Percentiles rank a stretch among this genome's conserved stretches.
phyloP scores from a whole-genome alignment of 2,113 vertebrate species.

The Balaeniceps rex region DNA sequence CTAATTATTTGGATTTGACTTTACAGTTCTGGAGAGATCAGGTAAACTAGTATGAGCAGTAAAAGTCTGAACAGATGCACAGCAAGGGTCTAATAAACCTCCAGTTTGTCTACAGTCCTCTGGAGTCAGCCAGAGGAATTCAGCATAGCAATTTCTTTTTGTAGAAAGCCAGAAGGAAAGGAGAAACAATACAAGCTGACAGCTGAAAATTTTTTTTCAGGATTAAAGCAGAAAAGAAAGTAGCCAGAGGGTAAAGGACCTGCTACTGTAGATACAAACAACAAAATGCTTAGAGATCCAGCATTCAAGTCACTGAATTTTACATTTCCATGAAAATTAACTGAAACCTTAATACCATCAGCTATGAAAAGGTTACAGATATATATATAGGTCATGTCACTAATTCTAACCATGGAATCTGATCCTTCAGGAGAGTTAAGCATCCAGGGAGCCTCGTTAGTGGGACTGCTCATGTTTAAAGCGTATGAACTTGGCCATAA shows the following conservation, averaged over 20 bases:
- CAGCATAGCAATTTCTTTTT: not conserved
- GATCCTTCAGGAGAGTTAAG: not conserved
- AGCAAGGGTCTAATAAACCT: not conserved
- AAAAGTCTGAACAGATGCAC: not conserved
- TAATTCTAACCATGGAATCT: not conserved
- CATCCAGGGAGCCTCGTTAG: not conserved
- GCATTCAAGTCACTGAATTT: not conserved
- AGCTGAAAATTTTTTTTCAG: not conserved
- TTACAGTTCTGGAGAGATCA: not conserved
- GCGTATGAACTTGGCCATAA: not conserved
- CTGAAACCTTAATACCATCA: not conserved
- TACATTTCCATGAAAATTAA: not conserved
- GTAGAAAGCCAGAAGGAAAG: not conserved
- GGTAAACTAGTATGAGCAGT: not conserved
- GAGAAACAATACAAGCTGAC: constrained; percentile 8
- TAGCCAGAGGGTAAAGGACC: not conserved
- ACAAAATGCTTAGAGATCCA: not conserved
- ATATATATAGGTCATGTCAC: not conserved
- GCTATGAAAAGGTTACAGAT: not conserved
- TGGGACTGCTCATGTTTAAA: not conserved
- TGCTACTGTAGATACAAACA: not conserved
- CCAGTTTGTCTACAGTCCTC: not conserved
- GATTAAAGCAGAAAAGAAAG: not conserved
- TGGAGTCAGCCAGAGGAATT: not conserved
- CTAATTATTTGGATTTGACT: not conserved